Evolutionary conservation across 1,140 invertebrate species (phyloP).

Genomic region (Chrysopa pallens): DNA sequence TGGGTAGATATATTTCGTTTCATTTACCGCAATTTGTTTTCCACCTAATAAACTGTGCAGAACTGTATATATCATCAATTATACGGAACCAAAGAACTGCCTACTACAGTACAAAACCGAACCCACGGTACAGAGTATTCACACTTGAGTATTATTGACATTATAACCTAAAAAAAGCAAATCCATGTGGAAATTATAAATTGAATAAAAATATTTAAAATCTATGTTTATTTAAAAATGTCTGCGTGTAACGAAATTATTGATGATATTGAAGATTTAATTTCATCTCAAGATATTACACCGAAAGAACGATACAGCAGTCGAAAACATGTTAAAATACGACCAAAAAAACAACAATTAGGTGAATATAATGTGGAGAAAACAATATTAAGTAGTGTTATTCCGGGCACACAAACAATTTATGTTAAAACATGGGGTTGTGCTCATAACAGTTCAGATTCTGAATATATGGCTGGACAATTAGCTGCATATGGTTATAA

Average conservation of each 20-base stretch:
- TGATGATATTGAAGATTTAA: slow-evolving; percentile 65
- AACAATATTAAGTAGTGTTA: slow-evolving; percentile 34
- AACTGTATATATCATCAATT: no score
- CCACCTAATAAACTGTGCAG: no score
- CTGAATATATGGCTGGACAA: slow-evolving; percentile 95
- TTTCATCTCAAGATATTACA: slow-evolving; percentile 55
- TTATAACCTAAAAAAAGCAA: no score
- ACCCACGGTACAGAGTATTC: no score
- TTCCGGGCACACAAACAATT: slow-evolving; percentile 79
- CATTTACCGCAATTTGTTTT: no score
- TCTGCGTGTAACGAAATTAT: slow-evolving; percentile 39
- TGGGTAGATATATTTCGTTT: no score
- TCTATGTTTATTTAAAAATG: no score
- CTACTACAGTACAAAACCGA: no score
- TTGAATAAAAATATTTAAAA: no score
- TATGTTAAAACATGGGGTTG: slow-evolving; percentile 97
- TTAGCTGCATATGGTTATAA: slow-evolving; percentile 73
- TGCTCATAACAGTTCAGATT: slow-evolving; percentile 90
- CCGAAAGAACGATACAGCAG: slow-evolving; percentile 52
- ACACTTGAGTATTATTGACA: no score
- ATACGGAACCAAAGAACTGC: no score
- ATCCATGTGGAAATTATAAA: no score
- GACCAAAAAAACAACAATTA: slow-evolving; percentile 29
- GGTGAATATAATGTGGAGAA: slow-evolving; percentile 19
- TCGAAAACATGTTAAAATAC: slow-evolving; percentile 43